Evolutionary conservation across 2,888 invertebrate genomes (phyloP).

Genomic region (Eilema caniola): DNA sequence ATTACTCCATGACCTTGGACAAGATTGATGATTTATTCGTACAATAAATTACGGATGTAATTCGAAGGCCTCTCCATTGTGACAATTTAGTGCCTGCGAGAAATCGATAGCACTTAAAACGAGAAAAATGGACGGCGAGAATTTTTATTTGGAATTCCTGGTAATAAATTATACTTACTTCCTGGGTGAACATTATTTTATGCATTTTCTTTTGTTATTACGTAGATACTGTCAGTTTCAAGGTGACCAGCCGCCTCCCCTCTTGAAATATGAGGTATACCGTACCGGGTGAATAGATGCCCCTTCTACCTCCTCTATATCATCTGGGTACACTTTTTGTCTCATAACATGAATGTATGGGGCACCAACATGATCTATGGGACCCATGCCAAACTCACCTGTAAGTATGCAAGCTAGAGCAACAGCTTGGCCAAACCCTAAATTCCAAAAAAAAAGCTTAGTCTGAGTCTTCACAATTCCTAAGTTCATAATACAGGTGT

Average conservation of each 20-base stretch:
- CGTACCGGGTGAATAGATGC: neutral
- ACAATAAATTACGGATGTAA: constrained; percentile 53
- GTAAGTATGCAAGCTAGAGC: no score
- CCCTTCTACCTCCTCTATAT: neutral
- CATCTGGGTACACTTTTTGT: neutral
- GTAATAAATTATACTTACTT: constrained; percentile 10
- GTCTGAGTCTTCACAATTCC: no score
- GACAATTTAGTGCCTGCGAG: constrained; percentile 50
- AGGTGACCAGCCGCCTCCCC: neutral
- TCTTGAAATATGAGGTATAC: neutral
- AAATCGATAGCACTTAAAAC: constrained; percentile 52
- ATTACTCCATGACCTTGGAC: constrained; percentile 62
- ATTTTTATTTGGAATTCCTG: constrained; percentile 23
- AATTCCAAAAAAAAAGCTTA: no score
- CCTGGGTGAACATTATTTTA: neutral
- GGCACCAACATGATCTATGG: no score
- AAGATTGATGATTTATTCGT: constrained; percentile 65
- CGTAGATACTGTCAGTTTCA: neutral
- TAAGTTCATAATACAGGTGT: no score
- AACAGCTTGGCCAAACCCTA: no score
- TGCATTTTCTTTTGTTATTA: neutral
- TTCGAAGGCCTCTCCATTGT: constrained; percentile 46
- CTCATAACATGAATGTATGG: neutral
- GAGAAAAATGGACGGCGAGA: constrained; percentile 38
- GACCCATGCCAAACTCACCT: no score